Evolutionary conservation across 2,888 invertebrate species (phyloP), one percentile per base, ranked within the genome.

Genomic region (Andrena dorsata): DNA sequence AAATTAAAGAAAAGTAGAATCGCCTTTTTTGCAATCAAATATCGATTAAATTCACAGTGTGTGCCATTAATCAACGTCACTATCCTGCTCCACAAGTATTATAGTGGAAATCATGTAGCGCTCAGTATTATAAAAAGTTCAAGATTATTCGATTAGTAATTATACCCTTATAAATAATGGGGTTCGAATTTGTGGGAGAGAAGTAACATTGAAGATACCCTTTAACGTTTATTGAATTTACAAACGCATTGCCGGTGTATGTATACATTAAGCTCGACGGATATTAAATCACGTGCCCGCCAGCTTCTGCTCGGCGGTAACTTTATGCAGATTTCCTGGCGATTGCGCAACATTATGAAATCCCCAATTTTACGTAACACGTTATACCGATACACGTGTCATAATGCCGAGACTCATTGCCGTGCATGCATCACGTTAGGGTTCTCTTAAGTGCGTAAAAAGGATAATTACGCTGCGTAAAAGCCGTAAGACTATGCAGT

Each of bases 391-490:
- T 79, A 61, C 65, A 78, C 51, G 66, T 49, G 80, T 77, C 75
- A 76, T 83, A 76, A 70, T 72, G 65, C 64, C 47, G 58, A 74
- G 53, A 56, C 71, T 82, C 76, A 76, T 71, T 68, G 16, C 51
- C 66, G 63, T 58, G 64, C 53, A 26, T 73, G 64, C 49, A 65
- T 71, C 61, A 47, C 41, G 61, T 49, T 61, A 70, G 49, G 49
- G 69, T 64, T 76, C 60, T 66, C 65, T 75, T 64, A 56, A 61
- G 32, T 79, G 81, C 76, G 71, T 85, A 83, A 84, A 56, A 88
- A 83, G 76, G 74, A 76, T 76, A 85, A 84, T 87, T 51, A 69
- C 61, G 26, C 77, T 88, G 88, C 86, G 88, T 86, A 87, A 88
- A 87, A 88, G 75, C 69, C 32, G n/a, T 70, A 47, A 71, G 64